phyloP scores from a whole-genome alignment of 2,113 vertebrate species.

The Myrmecobius fasciatus region DNA sequence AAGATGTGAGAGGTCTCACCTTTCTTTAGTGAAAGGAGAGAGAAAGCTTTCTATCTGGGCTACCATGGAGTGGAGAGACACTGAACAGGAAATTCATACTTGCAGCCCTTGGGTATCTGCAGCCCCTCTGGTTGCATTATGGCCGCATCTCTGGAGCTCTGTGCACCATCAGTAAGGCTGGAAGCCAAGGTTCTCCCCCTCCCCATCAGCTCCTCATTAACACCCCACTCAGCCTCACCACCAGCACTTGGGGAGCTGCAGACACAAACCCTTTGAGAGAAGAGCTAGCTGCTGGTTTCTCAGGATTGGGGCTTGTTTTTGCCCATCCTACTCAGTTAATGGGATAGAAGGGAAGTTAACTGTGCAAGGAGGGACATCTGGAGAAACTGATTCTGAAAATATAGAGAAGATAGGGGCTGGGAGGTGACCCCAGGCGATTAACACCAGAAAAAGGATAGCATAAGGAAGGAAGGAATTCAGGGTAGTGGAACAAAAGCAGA shows the following conservation, averaged over 20 bases:
- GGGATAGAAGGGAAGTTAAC: not conserved
- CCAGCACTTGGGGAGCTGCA: not conserved
- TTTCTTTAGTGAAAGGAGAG: not conserved
- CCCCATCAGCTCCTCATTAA: not conserved
- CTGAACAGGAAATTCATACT: not conserved
- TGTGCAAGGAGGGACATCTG: not conserved
- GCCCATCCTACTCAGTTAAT: not conserved
- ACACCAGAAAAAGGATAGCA: not conserved
- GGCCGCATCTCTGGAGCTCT: not conserved
- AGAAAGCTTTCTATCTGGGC: not conserved
- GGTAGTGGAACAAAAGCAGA: not conserved
- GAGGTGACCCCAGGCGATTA: not conserved
- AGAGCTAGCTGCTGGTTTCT: not conserved
- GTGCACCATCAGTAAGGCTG: not conserved
- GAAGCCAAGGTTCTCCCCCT: not conserved
- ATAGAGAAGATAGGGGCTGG: not conserved
- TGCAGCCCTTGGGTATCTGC: not conserved
- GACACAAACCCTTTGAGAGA: not conserved
- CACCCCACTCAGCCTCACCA: not conserved
- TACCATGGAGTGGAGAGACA: not conserved
- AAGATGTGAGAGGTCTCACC: not conserved
- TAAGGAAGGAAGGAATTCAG: not conserved
- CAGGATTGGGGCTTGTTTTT: not conserved
- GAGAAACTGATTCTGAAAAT: not conserved
- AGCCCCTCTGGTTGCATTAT: not conserved